Conservation (phyloP, 2,797 vertebrate species). For the Rhinophrynus dorsalis region DNA sequence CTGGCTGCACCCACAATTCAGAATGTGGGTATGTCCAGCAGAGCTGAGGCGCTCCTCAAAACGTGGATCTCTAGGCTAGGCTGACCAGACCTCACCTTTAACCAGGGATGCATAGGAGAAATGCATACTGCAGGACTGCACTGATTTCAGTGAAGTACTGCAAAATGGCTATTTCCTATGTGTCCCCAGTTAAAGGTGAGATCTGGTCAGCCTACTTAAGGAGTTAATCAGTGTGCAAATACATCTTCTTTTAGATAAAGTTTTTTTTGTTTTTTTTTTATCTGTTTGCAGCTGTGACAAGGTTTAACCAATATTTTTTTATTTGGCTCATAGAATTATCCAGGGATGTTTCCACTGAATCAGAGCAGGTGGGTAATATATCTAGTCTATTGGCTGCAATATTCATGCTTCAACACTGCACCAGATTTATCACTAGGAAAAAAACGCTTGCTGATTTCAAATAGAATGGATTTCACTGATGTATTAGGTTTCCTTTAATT, state of each 20-base stretch:
- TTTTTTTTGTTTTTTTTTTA: background rate
- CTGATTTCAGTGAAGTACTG: too few species aligned
- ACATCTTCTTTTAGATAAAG: conserved; percentile 5
- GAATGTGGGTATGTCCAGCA: too few species aligned
- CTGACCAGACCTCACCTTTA: too few species aligned
- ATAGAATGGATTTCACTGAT: background rate
- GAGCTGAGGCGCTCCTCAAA: too few species aligned
- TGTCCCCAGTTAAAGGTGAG: too few species aligned
- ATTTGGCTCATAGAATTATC: conserved; percentile 13
- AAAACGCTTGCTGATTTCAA: background rate
- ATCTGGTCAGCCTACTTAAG: too few species aligned
- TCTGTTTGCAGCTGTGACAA: background rate
- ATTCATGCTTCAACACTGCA: background rate
- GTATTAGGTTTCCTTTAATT: too few species aligned
- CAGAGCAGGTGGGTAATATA: background rate
- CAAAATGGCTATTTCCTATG: too few species aligned
- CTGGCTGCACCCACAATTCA: too few species aligned
- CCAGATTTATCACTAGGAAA: background rate
- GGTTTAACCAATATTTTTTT: conserved; percentile 11
- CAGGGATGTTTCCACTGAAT: conserved; percentile 1
- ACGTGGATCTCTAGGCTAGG: too few species aligned
- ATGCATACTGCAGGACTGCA: too few species aligned
- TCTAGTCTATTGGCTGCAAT: conserved; percentile 1
- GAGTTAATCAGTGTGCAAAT: background rate
- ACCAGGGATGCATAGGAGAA: too few species aligned